Percentiles rank a stretch among this genome's conserved stretches.
phyloP scores from a whole-genome alignment of 2,113 vertebrate genomes.

The Pedionomus torquatus region DNA sequence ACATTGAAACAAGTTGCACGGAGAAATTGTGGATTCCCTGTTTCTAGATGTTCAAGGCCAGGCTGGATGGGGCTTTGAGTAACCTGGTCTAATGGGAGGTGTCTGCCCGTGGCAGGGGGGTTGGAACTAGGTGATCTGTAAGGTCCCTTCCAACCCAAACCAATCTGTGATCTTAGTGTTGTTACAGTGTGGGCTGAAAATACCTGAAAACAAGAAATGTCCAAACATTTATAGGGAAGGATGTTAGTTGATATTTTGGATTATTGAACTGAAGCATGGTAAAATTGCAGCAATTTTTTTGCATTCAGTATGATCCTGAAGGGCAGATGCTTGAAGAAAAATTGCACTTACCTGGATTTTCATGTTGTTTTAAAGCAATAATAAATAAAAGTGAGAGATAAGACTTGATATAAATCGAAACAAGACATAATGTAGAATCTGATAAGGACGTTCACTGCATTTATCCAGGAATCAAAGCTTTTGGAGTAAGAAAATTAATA shows the following conservation, averaged over 20 bases:
- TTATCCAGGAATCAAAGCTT: background rate
- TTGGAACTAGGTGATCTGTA: background rate
- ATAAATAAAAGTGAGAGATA: background rate
- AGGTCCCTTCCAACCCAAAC: background rate
- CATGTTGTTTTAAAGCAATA: background rate
- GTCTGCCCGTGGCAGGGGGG: background rate
- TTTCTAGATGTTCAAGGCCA: background rate
- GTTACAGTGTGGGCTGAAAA: background rate
- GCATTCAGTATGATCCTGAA: background rate
- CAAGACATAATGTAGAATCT: background rate
- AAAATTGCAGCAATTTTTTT: background rate
- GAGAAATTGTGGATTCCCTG: rapidly evolving
- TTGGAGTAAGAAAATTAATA: background rate
- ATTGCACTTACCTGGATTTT: background rate
- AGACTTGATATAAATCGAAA: background rate
- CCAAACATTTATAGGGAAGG: background rate
- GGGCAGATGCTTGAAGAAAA: background rate
- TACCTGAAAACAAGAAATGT: background rate
- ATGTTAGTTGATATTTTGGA: background rate
- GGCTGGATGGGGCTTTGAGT: background rate
- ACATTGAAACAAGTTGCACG: too few relatives aligned
- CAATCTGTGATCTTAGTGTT: background rate
- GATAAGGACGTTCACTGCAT: background rate
- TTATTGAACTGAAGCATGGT: background rate
- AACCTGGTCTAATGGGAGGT: background rate